These are phyloP conservation scores for Poecilia latipinna DNA, from an alignment of 2,113 vertebrate species.

Conservation along the genomic window DNA sequence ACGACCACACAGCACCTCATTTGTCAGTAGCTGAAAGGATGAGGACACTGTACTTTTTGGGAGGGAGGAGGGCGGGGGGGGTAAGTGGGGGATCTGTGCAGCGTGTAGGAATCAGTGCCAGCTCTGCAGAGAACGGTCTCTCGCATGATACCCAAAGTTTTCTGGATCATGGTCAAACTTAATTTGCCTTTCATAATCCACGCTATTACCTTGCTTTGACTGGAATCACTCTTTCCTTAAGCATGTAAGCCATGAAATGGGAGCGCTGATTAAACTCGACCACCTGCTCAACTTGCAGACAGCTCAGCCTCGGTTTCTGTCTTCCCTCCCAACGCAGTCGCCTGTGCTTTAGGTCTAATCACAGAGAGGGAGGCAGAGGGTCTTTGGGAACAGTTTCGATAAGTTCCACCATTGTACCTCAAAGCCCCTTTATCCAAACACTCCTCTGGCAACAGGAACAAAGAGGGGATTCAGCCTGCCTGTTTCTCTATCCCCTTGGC, in stretches of 20 bases:
- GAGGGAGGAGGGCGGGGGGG: background rate
- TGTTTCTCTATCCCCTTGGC: conserved; percentile 50
- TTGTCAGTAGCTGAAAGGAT: conserved; percentile 43
- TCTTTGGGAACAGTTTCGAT: conserved; percentile 65
- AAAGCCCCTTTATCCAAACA: conserved; percentile 75
- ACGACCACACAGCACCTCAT: conserved; percentile 40
- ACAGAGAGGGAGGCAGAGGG: conserved; percentile 51
- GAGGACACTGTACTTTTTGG: conserved; percentile 15
- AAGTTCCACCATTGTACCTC: conserved; percentile 63
- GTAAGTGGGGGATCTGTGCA: conserved; percentile 21
- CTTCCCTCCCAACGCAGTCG: background rate
- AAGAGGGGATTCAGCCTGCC: conserved; percentile 72
- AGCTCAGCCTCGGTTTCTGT: background rate
- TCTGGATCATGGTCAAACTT: conserved; percentile 65
- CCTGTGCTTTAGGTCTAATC: conserved; percentile 31
- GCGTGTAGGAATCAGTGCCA: conserved; percentile 51
- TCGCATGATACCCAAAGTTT: conserved; percentile 58
- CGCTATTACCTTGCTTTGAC: conserved; percentile 56
- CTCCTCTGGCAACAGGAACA: conserved; percentile 72
- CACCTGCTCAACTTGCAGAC: conserved; percentile 26
- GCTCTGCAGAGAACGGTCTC: conserved; percentile 36
- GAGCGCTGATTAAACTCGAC: conserved; percentile 37
- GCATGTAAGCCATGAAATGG: conserved; percentile 63
- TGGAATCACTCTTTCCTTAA: conserved; percentile 61
- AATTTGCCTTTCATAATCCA: conserved; percentile 57